A percentile compares a stretch with the other conserved stretches of the same genome.
Conservation (phyloP, 1,140 invertebrate species). For the Dendroctonus ponderosae region DNA sequence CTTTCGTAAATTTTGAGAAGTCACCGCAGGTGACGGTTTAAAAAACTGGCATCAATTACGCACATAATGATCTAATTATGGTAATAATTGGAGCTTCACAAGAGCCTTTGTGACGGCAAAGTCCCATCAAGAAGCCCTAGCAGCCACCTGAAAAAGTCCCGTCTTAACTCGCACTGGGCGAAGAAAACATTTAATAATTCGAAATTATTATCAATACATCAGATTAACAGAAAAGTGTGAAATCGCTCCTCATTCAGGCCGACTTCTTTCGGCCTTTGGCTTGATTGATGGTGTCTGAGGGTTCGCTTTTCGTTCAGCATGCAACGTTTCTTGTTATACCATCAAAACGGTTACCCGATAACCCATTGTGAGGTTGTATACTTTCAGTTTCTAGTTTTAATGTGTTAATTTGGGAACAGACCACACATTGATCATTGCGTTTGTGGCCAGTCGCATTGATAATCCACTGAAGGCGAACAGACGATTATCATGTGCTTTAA, state of each 20-base stretch:
- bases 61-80: no score
- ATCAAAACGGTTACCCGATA: conserved; percentile 11
- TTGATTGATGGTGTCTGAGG: conserved; percentile 13
- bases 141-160: no score
- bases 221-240: conserved; percentile 16
- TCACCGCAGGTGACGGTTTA: no score
- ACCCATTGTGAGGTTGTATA: conserved; percentile 13
- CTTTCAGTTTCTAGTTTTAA: conserved; percentile 8
- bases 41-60: no score
- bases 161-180: no score
- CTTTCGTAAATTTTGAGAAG: no score
- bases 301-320: conserved; percentile 14
- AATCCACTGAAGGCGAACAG: no score
- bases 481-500: no score
- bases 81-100: background rate
- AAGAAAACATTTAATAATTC: background rate
- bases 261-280: conserved; percentile 10
- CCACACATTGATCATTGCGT: conserved; percentile 2
- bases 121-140: no score
- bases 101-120: background rate
- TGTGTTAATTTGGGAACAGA: conserved; percentile 7
- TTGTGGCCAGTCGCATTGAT: background rate
- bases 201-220: conserved; percentile 14
- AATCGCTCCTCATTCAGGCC: conserved; percentile 18
- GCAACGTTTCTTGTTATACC: conserved; percentile 21